phyloP scores from a whole-genome alignment of 2,113 vertebrate genomes.

The Mola mola region DNA sequence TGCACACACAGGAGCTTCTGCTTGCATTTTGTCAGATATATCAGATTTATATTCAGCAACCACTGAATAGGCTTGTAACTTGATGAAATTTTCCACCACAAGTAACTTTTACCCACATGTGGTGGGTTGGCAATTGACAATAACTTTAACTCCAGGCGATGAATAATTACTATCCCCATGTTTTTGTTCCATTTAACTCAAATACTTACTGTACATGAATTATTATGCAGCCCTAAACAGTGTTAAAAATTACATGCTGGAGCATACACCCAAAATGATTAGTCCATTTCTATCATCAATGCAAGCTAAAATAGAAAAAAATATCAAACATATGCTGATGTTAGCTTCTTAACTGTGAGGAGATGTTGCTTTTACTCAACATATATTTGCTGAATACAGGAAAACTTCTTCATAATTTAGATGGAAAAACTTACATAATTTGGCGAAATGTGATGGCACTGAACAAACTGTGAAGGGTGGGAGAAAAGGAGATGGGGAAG shows the following conservation, averaged over 20 bases:
- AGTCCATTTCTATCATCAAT: neutral
- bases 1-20: neutral
- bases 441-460: constrained; percentile 1
- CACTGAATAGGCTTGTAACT: constrained; percentile 17
- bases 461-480: neutral
- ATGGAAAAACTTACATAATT: neutral
- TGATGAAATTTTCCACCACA: constrained; percentile 51
- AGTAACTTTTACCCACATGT: constrained; percentile 63
- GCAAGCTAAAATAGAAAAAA: neutral
- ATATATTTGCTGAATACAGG: neutral
- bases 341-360: neutral
- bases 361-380: neutral
- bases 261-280: neutral
- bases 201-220: constrained; percentile 55
- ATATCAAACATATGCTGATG: neutral
- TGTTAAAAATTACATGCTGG: neutral
- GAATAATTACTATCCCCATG: constrained; percentile 65
- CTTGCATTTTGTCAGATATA: constrained; percentile 3
- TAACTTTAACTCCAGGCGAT: constrained; percentile 68
- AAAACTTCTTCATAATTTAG: neutral
- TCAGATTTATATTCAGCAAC: constrained; percentile 18
- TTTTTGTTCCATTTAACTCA: constrained; percentile 58
- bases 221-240: constrained; percentile 10
- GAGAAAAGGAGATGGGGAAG: neutral
- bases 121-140: constrained; percentile 56